Evolutionary conservation across 2,888 invertebrate genomes (phyloP).

Genomic region (Stenurella melanura): DNA sequence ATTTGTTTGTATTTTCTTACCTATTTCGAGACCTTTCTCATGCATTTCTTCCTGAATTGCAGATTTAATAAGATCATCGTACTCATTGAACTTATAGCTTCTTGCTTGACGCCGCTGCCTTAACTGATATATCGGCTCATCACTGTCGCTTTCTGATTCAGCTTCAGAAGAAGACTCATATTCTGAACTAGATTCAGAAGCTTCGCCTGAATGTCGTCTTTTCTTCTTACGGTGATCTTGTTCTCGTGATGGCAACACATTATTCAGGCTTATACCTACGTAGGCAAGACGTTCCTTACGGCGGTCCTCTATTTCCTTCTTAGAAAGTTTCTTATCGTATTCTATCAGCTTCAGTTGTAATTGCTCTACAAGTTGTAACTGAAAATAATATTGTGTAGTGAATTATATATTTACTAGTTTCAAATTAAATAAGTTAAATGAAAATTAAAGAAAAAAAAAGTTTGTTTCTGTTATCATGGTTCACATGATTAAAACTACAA

Average conservation of each 20-base stretch:
- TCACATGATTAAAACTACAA: too few relatives aligned
- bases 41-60: slow-evolving; percentile 89
- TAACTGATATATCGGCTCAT: slow-evolving; percentile 89
- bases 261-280: slow-evolving; percentile 84
- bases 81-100: slow-evolving; percentile 92
- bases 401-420: too few relatives aligned
- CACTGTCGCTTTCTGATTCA: slow-evolving; percentile 73
- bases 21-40: slow-evolving; percentile 52
- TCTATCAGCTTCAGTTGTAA: slow-evolving; percentile 85
- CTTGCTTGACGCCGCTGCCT: slow-evolving; percentile 87
- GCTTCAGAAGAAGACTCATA: slow-evolving; percentile 47
- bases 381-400: slow-evolving; percentile 32
- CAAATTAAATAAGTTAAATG: too few relatives aligned
- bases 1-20: slow-evolving; percentile 39
- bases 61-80: slow-evolving; percentile 95
- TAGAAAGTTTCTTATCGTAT: slow-evolving; percentile 83
- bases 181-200: slow-evolving; percentile 49
- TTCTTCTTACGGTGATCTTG: slow-evolving; percentile 64
- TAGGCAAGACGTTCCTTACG: slow-evolving; percentile 83
- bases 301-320: slow-evolving; percentile 80
- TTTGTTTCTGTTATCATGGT: too few relatives aligned
- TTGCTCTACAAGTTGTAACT: slow-evolving; percentile 77
- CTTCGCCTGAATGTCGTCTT: slow-evolving; percentile 55
- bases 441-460: too few relatives aligned
- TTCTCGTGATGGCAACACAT: slow-evolving; percentile 76